Percentiles rank a stretch among this genome's conserved stretches.
phyloP scores from a whole-genome alignment of 92 coral and sea anemone genomes.

The Phenganax subtilis region DNA sequence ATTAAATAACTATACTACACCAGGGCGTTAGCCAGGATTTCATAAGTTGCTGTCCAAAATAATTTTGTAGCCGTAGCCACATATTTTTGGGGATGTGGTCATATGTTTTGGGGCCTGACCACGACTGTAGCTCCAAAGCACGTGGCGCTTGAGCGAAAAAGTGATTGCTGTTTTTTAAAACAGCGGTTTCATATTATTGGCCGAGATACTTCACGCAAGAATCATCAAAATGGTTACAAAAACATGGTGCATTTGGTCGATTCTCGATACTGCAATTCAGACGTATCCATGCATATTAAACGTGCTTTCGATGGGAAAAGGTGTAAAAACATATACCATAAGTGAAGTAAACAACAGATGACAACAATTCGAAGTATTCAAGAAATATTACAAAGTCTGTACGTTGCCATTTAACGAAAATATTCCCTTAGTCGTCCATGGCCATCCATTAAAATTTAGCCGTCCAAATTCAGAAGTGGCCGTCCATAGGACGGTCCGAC shows the following conservation, averaged over 20 bases:
- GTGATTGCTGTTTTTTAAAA: background rate
- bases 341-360: no score
- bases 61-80: no score
- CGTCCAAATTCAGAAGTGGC: slow-evolving; percentile 4
- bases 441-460: background rate
- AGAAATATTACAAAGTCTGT: no score
- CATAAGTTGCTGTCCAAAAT: no score
- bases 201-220: background rate
- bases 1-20: no score
- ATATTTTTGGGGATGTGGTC: no score
- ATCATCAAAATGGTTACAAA: background rate
- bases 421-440: background rate
- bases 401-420: background rate
- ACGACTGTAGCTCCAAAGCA: background rate
- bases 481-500: slow-evolving; percentile 8
- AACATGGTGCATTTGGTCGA: background rate
- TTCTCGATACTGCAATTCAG: background rate
- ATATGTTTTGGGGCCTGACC: background rate
- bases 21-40: no score
- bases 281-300: background rate
- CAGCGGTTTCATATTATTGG: background rate
- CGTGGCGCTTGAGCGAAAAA: background rate
- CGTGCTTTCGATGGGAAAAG: background rate
- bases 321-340: background rate
- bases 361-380: no score